A percentile compares a stretch with the other conserved stretches of the same genome.
These are phyloP conservation scores for Threskiornis aethiopicus DNA, from an alignment of 2,797 vertebrate genomes.

Conservation along the genomic window DNA sequence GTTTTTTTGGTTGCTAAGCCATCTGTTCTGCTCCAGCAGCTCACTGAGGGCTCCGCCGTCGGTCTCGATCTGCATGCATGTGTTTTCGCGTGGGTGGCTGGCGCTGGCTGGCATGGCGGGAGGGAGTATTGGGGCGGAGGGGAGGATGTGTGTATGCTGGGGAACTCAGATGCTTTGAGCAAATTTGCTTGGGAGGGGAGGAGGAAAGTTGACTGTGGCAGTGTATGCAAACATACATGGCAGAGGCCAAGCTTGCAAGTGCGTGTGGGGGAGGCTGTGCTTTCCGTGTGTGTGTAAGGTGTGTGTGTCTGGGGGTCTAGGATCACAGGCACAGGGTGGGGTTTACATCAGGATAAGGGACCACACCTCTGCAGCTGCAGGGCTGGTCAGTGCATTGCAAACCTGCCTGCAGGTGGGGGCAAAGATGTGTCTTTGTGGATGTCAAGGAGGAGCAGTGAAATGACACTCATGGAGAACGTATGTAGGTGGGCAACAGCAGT, in stretches of 20 bases:
- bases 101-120: conserved; percentile 20
- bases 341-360: background rate
- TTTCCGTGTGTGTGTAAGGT: background rate
- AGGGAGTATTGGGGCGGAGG: background rate
- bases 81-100: conserved; percentile 35
- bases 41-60: background rate
- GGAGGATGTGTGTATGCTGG: background rate
- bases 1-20: conserved; percentile 66
- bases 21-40: conserved; percentile 69
- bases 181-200: background rate
- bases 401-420: background rate
- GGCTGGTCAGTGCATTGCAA: background rate
- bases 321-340: background rate
- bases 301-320: background rate
- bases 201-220: background rate
- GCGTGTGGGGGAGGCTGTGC: rapidly evolving
- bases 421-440: background rate
- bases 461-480: rapidly evolving
- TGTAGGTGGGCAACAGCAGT: background rate
- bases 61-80: background rate
- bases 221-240: background rate
- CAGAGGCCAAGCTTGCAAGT: background rate
- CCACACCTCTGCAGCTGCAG: background rate
- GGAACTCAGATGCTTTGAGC: background rate
- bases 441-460: background rate